phyloP scores from a whole-genome alignment of 2,888 invertebrate genomes.

The Eubasilissa splendida region DNA sequence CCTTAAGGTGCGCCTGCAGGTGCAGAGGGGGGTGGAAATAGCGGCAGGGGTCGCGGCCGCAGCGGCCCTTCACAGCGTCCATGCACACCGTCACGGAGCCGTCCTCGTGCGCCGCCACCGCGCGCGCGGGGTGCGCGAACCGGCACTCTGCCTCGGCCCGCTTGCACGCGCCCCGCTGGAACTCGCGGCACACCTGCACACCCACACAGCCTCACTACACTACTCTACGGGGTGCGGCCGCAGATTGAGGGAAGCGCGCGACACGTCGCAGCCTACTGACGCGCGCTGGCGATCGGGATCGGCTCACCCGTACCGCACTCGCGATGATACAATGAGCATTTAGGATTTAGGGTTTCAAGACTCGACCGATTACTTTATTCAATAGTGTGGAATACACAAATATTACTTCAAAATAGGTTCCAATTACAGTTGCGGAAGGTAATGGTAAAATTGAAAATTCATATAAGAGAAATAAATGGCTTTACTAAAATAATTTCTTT shows the following conservation, averaged over 20 bases:
- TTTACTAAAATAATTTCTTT: too few relatives aligned
- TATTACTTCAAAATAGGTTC: not conserved
- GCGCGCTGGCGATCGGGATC: slow-evolving; percentile 44
- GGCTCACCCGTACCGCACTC: slow-evolving; percentile 4
- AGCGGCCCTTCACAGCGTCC: slow-evolving; percentile 99
- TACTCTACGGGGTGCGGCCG: slow-evolving; percentile 39
- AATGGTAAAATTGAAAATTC: too few relatives aligned
- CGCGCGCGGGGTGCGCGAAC: slow-evolving; percentile 98
- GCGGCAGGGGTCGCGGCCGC: slow-evolving; percentile 99
- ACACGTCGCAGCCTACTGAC: slow-evolving; percentile 50
- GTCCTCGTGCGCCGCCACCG: slow-evolving; percentile 97
- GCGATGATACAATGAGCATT: not conserved
- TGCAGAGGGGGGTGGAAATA: slow-evolving; percentile 99
- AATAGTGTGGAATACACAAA: not conserved
- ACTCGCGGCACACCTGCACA: slow-evolving; percentile 97
- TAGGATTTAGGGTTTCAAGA: not conserved
- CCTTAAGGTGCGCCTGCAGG: slow-evolving; percentile 99
- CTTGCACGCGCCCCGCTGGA: slow-evolving; percentile 98
- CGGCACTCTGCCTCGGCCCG: slow-evolving; percentile 98
- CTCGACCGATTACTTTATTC: too few relatives aligned
- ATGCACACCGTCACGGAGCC: slow-evolving; percentile 99
- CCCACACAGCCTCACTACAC: slow-evolving; percentile 63
- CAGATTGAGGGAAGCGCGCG: slow-evolving; percentile 9
- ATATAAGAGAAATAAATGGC: too few relatives aligned
- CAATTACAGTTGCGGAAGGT: too few relatives aligned